Conservation (phyloP, 2,888 invertebrate species). For the Acleris holmiana region DNA sequence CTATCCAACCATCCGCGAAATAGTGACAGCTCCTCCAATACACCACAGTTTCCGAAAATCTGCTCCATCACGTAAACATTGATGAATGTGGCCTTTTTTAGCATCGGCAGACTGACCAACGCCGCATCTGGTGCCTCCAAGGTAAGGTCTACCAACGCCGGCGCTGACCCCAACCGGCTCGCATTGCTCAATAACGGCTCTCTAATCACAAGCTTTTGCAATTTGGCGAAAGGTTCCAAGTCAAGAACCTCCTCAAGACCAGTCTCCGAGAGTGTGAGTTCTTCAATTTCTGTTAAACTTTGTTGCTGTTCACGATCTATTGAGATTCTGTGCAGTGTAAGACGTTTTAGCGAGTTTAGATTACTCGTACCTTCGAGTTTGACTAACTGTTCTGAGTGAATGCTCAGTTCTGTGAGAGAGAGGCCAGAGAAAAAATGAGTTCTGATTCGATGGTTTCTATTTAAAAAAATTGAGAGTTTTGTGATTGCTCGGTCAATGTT, state of each 20-base stretch:
- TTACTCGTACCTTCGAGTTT: background rate
- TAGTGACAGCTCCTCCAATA: constrained; percentile 8
- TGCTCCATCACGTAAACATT: constrained; percentile 9
- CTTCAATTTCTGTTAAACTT: background rate
- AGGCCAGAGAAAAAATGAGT: background rate
- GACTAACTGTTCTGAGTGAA: background rate
- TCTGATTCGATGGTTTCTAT: background rate
- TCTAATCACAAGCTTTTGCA: background rate
- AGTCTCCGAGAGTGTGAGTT: constrained; percentile 3
- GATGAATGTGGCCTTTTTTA: constrained; percentile 10
- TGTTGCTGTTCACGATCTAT: background rate
- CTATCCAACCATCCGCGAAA: background rate
- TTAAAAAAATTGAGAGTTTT: background rate
- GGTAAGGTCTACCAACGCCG: constrained; percentile 4
- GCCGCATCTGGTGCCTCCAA: constrained; percentile 18
- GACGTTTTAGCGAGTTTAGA: background rate
- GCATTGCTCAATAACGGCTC: constrained; percentile 11
- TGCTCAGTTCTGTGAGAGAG: background rate
- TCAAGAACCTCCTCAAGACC: constrained; percentile 12
- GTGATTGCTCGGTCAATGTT: background rate
- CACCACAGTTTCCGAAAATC: constrained; percentile 15
- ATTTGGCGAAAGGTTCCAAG: background rate
- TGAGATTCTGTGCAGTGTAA: background rate
- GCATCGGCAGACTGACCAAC: background rate
- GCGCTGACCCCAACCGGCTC: background rate